Percentiles rank a stretch among this genome's conserved stretches.
phyloP scores from a whole-genome alignment of 2,113 vertebrate species.

The Gallinago undulata region DNA sequence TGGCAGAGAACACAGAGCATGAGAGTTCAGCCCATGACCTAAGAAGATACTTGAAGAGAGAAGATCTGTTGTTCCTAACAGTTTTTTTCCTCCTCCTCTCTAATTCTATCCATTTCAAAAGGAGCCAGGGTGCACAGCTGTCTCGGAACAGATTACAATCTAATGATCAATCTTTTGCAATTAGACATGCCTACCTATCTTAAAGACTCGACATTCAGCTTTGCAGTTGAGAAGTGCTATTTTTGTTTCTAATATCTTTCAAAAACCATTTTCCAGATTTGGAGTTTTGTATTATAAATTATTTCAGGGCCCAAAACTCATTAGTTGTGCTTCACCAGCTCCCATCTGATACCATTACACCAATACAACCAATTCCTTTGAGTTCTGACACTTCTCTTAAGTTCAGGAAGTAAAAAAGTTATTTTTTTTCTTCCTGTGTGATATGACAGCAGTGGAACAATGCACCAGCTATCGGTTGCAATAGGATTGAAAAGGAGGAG shows the following conservation, averaged over 20 bases:
- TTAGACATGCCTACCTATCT: not conserved
- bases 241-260: not conserved
- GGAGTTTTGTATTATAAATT: not conserved
- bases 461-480: not conserved
- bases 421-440: not conserved
- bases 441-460: not conserved
- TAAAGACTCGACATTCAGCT: not conserved
- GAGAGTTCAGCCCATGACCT: not conserved
- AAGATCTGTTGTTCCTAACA: not conserved
- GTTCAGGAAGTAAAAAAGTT: not conserved
- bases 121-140: not conserved
- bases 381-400: not conserved
- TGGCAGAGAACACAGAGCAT: rapidly evolving
- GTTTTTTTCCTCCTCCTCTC: not conserved
- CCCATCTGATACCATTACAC: not conserved
- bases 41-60: not conserved
- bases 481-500: rapidly evolving
- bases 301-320: conserved; percentile 7
- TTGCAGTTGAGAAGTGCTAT: not conserved
- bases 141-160: not conserved
- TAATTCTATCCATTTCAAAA: not conserved
- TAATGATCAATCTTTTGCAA: not conserved
- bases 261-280: not conserved
- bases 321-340: not conserved
- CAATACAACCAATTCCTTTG: not conserved